Percentiles rank a stretch among this genome's conserved stretches.
phyloP scores from a whole-genome alignment of 2,888 invertebrate genomes.

The Hyposoter didymator region DNA sequence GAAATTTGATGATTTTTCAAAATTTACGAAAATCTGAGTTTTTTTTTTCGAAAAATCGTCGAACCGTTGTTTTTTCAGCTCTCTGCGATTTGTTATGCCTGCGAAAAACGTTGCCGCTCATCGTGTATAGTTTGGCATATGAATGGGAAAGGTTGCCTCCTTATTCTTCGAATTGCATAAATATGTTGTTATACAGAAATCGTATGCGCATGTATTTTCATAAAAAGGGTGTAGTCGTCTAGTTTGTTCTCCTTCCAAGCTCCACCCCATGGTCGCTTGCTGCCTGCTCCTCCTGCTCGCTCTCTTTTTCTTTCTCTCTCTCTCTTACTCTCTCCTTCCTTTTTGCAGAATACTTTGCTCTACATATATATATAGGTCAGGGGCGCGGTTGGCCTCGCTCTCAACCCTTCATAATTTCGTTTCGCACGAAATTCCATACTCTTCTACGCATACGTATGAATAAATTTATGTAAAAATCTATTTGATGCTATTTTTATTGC shows the following conservation, averaged over 20 bases:
- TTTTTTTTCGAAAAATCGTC: no score
- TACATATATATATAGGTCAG: conserved; percentile 66
- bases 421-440: conserved; percentile 18
- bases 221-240: neutral
- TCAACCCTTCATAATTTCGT: conserved; percentile 50
- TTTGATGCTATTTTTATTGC: no score
- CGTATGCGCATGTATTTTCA: neutral
- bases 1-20: no score
- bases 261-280: neutral
- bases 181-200: no score
- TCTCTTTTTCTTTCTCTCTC: neutral
- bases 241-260: neutral
- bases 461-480: no score
- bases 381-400: conserved; percentile 69
- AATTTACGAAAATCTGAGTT: no score
- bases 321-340: neutral
- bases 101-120: no score
- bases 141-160: no score
- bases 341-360: conserved; percentile 1
- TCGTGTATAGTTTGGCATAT: no score
- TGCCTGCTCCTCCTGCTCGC: neutral
- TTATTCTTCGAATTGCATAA: no score
- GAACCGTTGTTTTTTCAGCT: no score
- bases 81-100: no score
- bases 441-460: neutral